Evolutionary conservation across 2,113 vertebrate genomes (phyloP), one percentile per base, ranked within the genome.

Genomic region (Catharus bicknelli): DNA sequence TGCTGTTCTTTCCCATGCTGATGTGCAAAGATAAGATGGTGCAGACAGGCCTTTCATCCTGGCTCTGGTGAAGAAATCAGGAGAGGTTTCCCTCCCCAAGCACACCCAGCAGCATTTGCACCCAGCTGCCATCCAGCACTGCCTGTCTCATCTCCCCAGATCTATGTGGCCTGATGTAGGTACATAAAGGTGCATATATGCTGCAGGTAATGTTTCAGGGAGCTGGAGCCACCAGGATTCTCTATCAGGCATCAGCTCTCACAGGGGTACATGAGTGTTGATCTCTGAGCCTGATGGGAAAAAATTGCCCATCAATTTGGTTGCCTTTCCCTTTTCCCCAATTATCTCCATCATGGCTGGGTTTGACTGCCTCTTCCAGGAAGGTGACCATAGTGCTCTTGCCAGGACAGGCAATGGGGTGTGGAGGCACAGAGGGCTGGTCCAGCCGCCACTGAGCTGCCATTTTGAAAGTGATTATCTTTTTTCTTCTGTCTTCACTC

Each of bases 381-480:
- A 57, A 62, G 34, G 45, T 4, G 7, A 36, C 2, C 1, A 0
- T 1, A 43, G 7, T 8, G 16, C n/a, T 43, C 43, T 86, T 8
- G 2, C 18, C 61, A n/a, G 38, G 25, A 12, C 2, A 5, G 68
- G 18, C 0, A 0, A 38, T 18, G 40, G 18, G 30, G 5, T 61
- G 23, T 0, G 1, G 79, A 69, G 69, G 27, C 7, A 21, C 36
- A 45, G 50, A 11, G 0, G 2, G 9, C 43, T 43, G 42, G 40
- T 27, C 30, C 0, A 6, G 50, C 27, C 55, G n/a, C 42, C 14
- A 2, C 47, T 0, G 5, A 55, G 15, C 10, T 3, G 11, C 66
- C 4, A 10, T 27, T 26, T 51, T 51, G 26, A 51, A 51, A 51
- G 26, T 51, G 26, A 26, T 51, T 51, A 51, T 51, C 50, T 27